Conservation (phyloP, 2,888 invertebrate genomes). For the Pristionchus maxplancki region DNA sequence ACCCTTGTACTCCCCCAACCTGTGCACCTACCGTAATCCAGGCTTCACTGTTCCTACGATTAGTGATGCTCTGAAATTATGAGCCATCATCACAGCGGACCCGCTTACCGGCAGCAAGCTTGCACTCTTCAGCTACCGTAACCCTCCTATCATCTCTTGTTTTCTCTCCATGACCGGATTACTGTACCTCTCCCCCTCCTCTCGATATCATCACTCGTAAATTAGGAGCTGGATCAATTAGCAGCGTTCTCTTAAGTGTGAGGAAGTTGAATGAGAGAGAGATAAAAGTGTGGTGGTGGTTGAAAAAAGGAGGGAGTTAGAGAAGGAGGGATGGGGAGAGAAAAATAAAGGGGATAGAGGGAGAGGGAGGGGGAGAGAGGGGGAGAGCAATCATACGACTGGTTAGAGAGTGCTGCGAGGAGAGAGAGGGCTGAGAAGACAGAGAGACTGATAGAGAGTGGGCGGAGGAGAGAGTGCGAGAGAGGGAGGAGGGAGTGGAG, state of each 20-base stretch:
- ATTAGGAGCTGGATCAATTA: constrained; percentile 2
- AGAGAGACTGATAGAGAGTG: background rate
- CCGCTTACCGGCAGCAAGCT: background rate
- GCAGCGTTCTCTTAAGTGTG: background rate
- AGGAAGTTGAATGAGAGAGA: constrained; percentile 19
- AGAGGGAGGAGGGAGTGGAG: background rate
- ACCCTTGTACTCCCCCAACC: background rate
- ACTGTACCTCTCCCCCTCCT: constrained; percentile 5
- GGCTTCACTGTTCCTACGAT: background rate
- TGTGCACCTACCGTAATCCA: background rate
- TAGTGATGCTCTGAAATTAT: background rate
- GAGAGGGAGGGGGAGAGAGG: constrained; percentile 20
- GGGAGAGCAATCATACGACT: constrained; percentile 38
- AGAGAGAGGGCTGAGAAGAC: background rate
- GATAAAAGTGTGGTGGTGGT: constrained; percentile 25
- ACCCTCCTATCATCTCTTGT: background rate
- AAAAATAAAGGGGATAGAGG: background rate
- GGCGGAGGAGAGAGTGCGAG: background rate
- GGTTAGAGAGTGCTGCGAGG: background rate
- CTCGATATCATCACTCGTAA: background rate
- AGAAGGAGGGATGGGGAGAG: background rate
- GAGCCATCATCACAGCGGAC: background rate
- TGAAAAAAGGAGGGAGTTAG: background rate
- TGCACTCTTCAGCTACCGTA: constrained; percentile 17
- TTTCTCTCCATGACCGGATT: background rate